Evolutionary conservation across 37 sponge, comb jelly and placozoan genomes (phyloP), one percentile per base, ranked within the genome.

Genomic region (Amphimedon queenslandica): DNA sequence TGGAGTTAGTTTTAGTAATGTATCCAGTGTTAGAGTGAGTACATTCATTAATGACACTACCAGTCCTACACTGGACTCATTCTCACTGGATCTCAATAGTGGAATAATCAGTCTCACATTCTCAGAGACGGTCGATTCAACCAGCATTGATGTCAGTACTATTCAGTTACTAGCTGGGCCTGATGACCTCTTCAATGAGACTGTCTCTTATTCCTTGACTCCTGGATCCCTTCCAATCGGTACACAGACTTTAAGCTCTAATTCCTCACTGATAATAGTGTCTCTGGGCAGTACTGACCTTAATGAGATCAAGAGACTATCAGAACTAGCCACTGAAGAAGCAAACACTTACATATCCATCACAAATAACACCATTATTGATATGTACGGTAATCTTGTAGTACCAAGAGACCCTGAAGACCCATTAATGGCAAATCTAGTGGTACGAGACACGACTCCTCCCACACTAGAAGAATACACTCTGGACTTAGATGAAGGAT

Each of bases 121-220:
- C 69, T 87, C 92, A 21, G 96, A 95, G 51, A 95, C 96, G 1
- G 89, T 95, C 31, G 88, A 95, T 58, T 72, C 85, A 4, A 73
- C 89, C 24, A 79, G 81, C 63, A 78, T 93, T 1, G 13, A 66
- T 1, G 77, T 93, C 24, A 42, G 63, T 24, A 30, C 65, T 24
- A 72, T 93, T 25, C 84, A 82, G 28, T 66, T 93, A 2, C 56
- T 79, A 0, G 58, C 90, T 1, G 58, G 43, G 16, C 40, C 76
- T 0, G 84, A 88, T 27, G 74, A 58, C 21, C 51, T 75, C 8
- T 24, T 20, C 34, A 4, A 37, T 55, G 61, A 69, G 33, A 38
- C 60, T 38, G 57, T 71, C 21, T 1, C 36, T 2, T 72, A 84
- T 57, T 55, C 66, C 1, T 73, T 88, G 4, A 79, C n/a, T 0